A percentile compares a stretch with the other conserved stretches of the same genome.
Evolutionary conservation across 2,888 invertebrate genomes (phyloP).

Genomic region (Cerastoderma edule): DNA sequence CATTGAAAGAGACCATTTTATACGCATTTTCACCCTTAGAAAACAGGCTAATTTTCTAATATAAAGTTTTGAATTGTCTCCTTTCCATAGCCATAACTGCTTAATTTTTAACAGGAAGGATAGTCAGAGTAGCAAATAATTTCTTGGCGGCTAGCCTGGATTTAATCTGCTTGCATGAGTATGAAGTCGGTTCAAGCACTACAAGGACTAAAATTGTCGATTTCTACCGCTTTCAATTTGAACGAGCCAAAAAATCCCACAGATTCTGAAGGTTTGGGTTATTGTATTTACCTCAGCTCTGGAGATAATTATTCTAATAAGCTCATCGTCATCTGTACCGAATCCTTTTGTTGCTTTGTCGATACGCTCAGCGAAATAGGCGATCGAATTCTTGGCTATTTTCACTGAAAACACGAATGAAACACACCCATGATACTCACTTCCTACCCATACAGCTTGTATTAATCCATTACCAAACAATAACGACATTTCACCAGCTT

Average conservation of each 20-base stretch:
- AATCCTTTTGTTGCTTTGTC: slow-evolving; percentile 91
- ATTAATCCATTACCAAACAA: neutral
- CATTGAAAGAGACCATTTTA: no score
- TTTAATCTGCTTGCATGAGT: no score
- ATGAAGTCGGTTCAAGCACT: neutral
- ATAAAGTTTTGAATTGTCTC: no score
- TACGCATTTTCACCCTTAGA: no score
- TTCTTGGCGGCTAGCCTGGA: no score
- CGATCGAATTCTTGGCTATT: slow-evolving; percentile 39
- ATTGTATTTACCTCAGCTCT: slow-evolving; percentile 73
- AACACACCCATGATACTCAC: neutral
- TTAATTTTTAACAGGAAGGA: neutral
- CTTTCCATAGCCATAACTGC: no score
- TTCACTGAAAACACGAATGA: slow-evolving; percentile 49
- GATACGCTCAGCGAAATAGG: slow-evolving; percentile 59
- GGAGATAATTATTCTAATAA: slow-evolving; percentile 77
- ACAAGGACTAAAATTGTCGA: neutral
- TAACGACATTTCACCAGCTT: neutral
- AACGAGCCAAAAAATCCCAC: neutral
- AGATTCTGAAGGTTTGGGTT: neutral
- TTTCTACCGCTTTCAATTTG: neutral
- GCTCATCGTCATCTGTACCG: slow-evolving; percentile 76
- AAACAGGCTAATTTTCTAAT: no score
- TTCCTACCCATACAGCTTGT: neutral
- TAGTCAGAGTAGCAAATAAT: no score